phyloP scores from a whole-genome alignment of 2,113 vertebrate genomes.

The Carollia perspicillata region DNA sequence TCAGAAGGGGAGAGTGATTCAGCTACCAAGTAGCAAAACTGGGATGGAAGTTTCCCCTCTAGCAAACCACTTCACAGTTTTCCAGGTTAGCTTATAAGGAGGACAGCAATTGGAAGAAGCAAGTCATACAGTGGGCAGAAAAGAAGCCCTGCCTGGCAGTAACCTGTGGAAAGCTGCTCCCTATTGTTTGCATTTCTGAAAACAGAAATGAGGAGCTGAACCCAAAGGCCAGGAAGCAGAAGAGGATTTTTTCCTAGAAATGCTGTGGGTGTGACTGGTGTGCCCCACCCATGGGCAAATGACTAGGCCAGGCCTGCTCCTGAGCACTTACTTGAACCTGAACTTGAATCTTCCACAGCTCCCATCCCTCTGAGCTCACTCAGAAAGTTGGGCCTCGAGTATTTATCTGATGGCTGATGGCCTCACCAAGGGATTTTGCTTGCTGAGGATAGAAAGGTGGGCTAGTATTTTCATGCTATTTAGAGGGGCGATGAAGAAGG shows the following conservation, averaged over 20 bases:
- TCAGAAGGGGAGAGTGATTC: background rate
- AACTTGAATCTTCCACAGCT: constrained; percentile 13
- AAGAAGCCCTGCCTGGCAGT: background rate
- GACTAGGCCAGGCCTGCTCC: background rate
- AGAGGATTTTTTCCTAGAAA: constrained; percentile 45
- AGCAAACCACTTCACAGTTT: background rate
- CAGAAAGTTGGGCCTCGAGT: constrained; percentile 9
- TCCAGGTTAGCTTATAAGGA: background rate
- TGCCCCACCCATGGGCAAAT: background rate
- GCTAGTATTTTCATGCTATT: background rate
- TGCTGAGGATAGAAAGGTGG: background rate
- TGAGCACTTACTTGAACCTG: background rate
- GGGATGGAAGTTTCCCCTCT: background rate
- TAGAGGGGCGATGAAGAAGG: background rate
- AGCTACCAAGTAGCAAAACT: background rate
- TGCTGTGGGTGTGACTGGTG: background rate
- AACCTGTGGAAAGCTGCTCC: background rate
- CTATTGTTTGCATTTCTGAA: background rate
- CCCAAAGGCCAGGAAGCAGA: background rate
- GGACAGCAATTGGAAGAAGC: background rate
- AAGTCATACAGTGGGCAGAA: background rate
- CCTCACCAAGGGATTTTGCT: background rate
- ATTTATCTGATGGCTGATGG: background rate
- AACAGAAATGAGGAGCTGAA: background rate
- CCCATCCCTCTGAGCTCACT: constrained; percentile 6